These are phyloP conservation scores for Drosophila basisetae DNA, from an alignment of 2,888 invertebrate genomes.

Conservation along the genomic window DNA sequence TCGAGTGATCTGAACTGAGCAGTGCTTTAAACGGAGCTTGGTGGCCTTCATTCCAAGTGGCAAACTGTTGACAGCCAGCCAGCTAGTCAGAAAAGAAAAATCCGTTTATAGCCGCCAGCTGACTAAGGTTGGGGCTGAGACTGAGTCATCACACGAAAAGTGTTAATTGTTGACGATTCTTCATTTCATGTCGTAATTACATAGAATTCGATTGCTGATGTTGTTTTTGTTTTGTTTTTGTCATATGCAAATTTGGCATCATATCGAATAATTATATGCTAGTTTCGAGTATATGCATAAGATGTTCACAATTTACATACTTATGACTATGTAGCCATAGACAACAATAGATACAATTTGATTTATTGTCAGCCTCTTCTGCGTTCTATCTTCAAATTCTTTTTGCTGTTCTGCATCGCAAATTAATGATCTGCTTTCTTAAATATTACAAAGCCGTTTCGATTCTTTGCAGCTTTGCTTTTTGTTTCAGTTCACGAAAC, in stretches of 20 bases:
- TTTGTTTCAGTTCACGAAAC: conserved; percentile 40
- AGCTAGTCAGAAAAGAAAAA: conserved; percentile 16
- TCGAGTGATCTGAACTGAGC: conserved; percentile 8
- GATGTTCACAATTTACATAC: conserved; percentile 48
- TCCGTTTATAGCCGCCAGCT: conserved; percentile 6
- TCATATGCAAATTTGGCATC: conserved; percentile 66
- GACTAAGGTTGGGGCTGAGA: background rate
- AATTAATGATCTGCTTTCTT: conserved; percentile 58
- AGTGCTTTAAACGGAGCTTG: conserved; percentile 3
- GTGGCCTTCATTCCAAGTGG: conserved; percentile 28
- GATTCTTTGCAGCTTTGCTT: conserved; percentile 8
- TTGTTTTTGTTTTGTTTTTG: conserved; percentile 32
- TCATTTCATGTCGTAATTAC: conserved; percentile 61
- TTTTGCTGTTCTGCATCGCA: conserved; percentile 24
- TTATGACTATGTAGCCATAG: conserved; percentile 29
- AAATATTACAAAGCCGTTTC: conserved; percentile 24
- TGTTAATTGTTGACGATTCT: conserved; percentile 49
- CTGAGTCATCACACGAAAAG: conserved; percentile 59
- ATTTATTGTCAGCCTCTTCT: conserved; percentile 59
- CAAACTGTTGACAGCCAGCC: conserved; percentile 6
- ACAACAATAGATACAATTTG: conserved; percentile 66
- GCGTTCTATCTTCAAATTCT: conserved; percentile 25
- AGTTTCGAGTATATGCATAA: conserved; percentile 41
- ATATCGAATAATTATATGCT: conserved; percentile 61
- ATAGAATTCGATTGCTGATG: conserved; percentile 32